Percentiles rank a stretch among this genome's conserved stretches.
Conservation (phyloP, 23 tunicate genomes). For the Diplosoma virens region DNA sequence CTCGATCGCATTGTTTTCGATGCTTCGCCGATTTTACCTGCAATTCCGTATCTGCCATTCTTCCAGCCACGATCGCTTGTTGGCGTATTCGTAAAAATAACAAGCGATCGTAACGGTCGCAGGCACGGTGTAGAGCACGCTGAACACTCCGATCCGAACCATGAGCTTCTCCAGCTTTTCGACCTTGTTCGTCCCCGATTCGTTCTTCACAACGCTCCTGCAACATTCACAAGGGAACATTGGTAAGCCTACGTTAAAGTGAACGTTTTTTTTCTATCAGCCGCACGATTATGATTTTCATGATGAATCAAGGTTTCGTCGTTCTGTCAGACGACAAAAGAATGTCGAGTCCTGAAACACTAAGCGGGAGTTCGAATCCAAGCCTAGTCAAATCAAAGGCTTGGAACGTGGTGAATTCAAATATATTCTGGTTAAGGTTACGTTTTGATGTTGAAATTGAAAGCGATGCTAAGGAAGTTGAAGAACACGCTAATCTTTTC, state of each 20-base stretch:
- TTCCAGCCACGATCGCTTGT: slow-evolving; percentile 65
- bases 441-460: no score
- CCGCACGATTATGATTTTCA: no score
- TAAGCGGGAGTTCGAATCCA: no score
- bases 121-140: slow-evolving; percentile 90
- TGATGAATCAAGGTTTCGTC: no score
- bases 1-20: neutral
- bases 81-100: slow-evolving; percentile 61
- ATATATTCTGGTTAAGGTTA: no score
- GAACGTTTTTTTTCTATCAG: no score
- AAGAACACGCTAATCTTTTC: no score
- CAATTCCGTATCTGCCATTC: slow-evolving; percentile 77
- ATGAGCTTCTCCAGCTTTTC: slow-evolving; percentile 82
- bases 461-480: no score
- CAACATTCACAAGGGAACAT: neutral
- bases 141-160: slow-evolving; percentile 93
- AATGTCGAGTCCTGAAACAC: no score
- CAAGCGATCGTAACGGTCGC: slow-evolving; percentile 84
- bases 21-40: slow-evolving; percentile 36
- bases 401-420: no score
- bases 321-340: no score
- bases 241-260: neutral
- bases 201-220: slow-evolving; percentile 70
- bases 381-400: no score
- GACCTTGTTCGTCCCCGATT: slow-evolving; percentile 63